phyloP scores from a whole-genome alignment of 1,140 invertebrate species.

The Helicorthomorpha holstii region DNA sequence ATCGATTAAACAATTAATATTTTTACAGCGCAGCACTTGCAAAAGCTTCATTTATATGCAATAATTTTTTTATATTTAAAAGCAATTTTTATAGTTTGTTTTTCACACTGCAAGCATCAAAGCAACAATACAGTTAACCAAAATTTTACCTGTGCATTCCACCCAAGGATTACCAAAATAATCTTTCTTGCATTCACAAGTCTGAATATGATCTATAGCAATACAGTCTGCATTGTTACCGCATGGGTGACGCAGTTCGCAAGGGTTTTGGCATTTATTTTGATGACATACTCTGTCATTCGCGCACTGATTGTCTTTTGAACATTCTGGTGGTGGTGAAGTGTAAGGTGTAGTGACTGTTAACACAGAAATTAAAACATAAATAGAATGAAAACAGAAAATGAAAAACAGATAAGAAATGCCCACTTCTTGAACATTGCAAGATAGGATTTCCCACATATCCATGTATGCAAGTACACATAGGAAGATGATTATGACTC shows the following conservation, averaged over 20 bases:
- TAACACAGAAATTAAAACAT: too few species aligned
- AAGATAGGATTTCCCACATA: constrained; percentile 16
- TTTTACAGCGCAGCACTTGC: too few species aligned
- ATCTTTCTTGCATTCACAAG: constrained; percentile 44
- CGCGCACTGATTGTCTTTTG: constrained; percentile 14
- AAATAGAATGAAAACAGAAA: too few species aligned
- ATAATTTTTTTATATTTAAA: neutral
- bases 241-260: constrained; percentile 42
- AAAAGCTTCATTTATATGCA: neutral
- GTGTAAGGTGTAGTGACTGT: constrained; percentile 10
- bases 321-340: constrained; percentile 44
- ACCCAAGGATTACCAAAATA: constrained; percentile 65
- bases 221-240: constrained; percentile 40
- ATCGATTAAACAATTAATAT: too few species aligned
- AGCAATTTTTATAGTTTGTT: too few species aligned
- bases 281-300: constrained; percentile 15
- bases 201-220: constrained; percentile 8
- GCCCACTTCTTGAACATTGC: constrained; percentile 10
- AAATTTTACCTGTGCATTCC: constrained; percentile 60
- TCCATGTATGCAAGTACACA: constrained; percentile 17
- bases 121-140: constrained; percentile 26
- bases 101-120: too few species aligned
- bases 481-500: constrained; percentile 14
- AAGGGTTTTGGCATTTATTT: constrained; percentile 15
- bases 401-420: neutral